Base-by-base conservation (phyloP, 2,113 vertebrate genomes). In the Nothocercus nigrocapillus region DNA sequence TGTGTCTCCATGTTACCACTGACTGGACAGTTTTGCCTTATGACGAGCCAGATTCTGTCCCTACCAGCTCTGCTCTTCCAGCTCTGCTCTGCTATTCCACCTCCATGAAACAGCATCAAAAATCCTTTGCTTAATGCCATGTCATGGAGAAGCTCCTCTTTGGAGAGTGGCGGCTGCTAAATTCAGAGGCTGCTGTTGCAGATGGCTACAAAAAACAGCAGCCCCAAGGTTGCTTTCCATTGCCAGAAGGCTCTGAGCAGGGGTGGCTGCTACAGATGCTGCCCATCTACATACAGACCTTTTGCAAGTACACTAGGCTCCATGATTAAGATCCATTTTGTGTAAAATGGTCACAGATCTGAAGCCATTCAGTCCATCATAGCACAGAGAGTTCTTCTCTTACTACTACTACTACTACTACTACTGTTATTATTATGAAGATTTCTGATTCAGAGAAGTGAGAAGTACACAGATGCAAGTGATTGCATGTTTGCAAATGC, bases 1-100 rank as follows among this genome's bases (percentile, higher is more conserved):
- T 0, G 1, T 24, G 13, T 25, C 38, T 73, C 51, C 70, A 9
- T 9, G 3, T 79, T 10, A 0, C 0, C 2, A 27, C 3, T 63
- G 22, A 47, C 47, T 19, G 32, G 38, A 20, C 11, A 2, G 0
- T 25, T 66, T 75, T 79, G 53, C 32, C 8, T 27, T 7, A 3
- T 7, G 18, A 18, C 5, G 18, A 75, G 8, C 13, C 66, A 68
- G 14, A 42, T 59, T 30, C 47, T 77, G 32, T 25, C 34, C n/a
- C 54, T 53, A 34, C 9, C 32, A 51, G 2, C 17, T 22, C 51
- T 81, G 32, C 32, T 42, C 8, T 36, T 36, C 36, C 36, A 36
- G 36, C 36, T 36, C 36, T 36, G 36, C 36, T 38, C 42, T 74
- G 12, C 17, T 40, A 19, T 91, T 61, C 9, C 6, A 0, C 2